Base-by-base conservation (phyloP, 2,113 vertebrate genomes). In the Clinocottus analis region DNA sequence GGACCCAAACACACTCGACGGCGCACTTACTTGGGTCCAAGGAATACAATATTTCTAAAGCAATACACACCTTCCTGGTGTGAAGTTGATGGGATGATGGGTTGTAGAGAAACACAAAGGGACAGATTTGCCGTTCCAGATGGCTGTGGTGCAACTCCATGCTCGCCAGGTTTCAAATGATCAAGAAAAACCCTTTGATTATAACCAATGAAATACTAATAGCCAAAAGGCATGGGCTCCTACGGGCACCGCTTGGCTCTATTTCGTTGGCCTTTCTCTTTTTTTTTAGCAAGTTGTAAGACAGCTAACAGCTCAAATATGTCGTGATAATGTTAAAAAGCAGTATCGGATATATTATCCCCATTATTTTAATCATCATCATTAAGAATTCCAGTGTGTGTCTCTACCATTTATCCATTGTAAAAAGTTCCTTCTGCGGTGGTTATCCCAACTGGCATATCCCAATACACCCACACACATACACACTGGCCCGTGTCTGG, bases 401-500 rank as follows among this genome's bases (percentile, higher is more conserved):
- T 71, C 23, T 49, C 33, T 2, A 27, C 14, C 8, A 21, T 3
- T 31, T 27, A 55, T 53, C 29, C 9, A 9, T 51, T 53, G 5
- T 47, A 16, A 2, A 68, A 60, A 23, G 35, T 39, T 56, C 12
- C 1, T 55, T 7, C 47, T 75, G 63, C 63, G 29, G 51, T 43
- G 39, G 37, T 75, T 77, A 33, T 33, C 33, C 33, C 70, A 37
- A 61, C 10, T 12, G 72, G 61, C 55, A 33, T 86, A 84, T 86
- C 83, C 72, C 51, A 72, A 75, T 25, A 63, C 77, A 86, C 72
- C 55, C 73, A 77, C 78, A 80, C 39, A 62, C 64, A 49, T 37
- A 37, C 81, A 84, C 58, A 73, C 68, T 83, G 85, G 89, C 77
- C 80, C 83, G 8, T 84, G 82, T 91, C 87, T 88, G 80, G 86